Percentiles rank a stretch among this genome's conserved stretches.
Conservation (phyloP, 2,113 vertebrate genomes). For the Colossoma macropomum region DNA sequence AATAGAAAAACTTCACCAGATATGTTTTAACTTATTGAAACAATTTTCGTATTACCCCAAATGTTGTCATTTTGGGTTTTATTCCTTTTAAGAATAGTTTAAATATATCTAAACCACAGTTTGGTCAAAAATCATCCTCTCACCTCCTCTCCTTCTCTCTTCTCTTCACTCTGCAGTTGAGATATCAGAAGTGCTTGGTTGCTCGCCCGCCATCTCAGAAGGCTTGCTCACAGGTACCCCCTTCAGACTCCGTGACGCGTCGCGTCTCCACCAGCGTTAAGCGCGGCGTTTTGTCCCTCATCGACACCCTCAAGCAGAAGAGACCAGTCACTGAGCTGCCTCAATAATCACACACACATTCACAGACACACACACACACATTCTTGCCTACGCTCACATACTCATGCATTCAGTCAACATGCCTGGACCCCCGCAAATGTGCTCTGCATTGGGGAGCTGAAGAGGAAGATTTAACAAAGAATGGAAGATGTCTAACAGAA, state of each 20-base stretch:
- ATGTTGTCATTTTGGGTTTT: too few species aligned
- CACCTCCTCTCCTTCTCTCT: not conserved
- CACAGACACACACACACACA: conserved; percentile 38
- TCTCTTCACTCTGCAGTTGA: conserved; percentile 75
- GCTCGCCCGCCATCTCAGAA: conserved; percentile 94
- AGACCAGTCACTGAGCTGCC: conserved; percentile 88
- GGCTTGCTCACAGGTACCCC: conserved; percentile 84
- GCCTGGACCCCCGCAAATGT: not conserved
- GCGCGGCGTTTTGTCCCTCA: conserved; percentile 93
- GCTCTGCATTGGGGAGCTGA: conserved; percentile 31
- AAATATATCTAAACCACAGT: too few species aligned
- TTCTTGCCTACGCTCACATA: conserved; percentile 36
- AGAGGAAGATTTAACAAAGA: conserved; percentile 2
- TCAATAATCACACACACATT: conserved; percentile 73
- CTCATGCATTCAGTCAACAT: conserved; percentile 39
- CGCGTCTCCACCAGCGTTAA: conserved; percentile 97
- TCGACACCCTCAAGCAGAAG: conserved; percentile 99
- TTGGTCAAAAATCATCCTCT: not conserved
- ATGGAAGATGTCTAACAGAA: conserved; percentile 27
- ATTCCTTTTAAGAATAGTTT: too few species aligned
- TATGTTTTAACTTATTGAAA: too few species aligned
- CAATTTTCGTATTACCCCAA: too few species aligned
- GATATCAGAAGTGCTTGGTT: conserved; percentile 98
- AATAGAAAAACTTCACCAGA: too few species aligned
- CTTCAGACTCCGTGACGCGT: conserved; percentile 91